Percentiles rank a stretch among this genome's conserved stretches.
These are phyloP conservation scores for Chesias legatella DNA, from an alignment of 2,888 invertebrate species.

Conservation along the genomic window DNA sequence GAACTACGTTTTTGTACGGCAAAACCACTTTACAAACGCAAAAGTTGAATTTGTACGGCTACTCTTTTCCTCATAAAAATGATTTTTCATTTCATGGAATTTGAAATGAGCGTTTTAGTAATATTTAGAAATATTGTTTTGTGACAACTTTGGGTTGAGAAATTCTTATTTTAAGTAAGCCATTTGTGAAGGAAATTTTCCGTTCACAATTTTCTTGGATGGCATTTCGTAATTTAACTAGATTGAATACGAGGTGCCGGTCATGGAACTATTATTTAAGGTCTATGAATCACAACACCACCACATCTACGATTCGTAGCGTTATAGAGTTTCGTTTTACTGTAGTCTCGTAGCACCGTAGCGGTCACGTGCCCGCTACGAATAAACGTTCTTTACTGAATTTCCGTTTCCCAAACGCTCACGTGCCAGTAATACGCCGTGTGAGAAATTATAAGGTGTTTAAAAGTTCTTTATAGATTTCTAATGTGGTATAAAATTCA, in stretches of 20 bases:
- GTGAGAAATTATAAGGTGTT: conserved; percentile 16
- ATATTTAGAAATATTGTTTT: too few relatives aligned
- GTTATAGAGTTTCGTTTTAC: conserved; percentile 26
- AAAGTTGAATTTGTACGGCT: conserved; percentile 17
- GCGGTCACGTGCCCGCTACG: conserved; percentile 62
- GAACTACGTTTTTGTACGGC: conserved; percentile 21
- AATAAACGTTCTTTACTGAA: conserved; percentile 65
- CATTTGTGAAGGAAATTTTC: too few relatives aligned
- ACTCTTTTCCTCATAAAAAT: conserved; percentile 11
- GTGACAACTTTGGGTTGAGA: too few relatives aligned
- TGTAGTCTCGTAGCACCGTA: conserved; percentile 30
- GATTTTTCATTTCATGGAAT: conserved; percentile 3
- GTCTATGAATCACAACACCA: too few relatives aligned
- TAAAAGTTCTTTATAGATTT: conserved; percentile 5
- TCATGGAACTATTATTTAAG: too few relatives aligned
- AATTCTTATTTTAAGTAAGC: too few relatives aligned
- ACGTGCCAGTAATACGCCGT: conserved; percentile 38
- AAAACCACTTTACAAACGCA: conserved; percentile 14
- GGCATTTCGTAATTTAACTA: too few relatives aligned
- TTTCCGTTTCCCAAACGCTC: conserved; percentile 57
- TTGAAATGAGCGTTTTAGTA: background rate
- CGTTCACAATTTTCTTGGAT: too few relatives aligned
- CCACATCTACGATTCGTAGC: conserved; percentile 16
- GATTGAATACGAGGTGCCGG: too few relatives aligned
- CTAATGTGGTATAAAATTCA: background rate